These are phyloP conservation scores for Latrodectus elegans DNA, from an alignment of 2,888 invertebrate genomes.

Conservation along the genomic window DNA sequence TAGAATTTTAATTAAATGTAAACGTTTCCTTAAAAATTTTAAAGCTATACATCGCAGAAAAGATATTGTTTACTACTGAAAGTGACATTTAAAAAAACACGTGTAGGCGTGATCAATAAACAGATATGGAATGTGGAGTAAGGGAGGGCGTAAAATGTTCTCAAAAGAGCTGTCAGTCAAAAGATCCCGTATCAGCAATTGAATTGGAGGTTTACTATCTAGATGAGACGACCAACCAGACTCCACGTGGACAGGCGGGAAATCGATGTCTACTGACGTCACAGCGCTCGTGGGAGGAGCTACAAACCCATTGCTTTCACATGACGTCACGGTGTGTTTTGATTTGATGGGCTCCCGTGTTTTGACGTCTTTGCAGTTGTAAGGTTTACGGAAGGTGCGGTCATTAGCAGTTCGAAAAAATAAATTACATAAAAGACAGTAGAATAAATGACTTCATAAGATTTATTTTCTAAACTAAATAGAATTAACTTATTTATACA, in stretches of 20 bases:
- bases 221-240: slow-evolving; percentile 64
- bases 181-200: slow-evolving; percentile 19
- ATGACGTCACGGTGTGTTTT: slow-evolving; percentile 56
- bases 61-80: too few relatives aligned
- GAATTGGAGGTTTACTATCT: slow-evolving; percentile 30
- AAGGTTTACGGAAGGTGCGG: too few relatives aligned
- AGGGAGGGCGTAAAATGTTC: neutral
- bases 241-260: slow-evolving; percentile 64
- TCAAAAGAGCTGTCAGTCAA: neutral
- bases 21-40: too few relatives aligned
- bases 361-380: neutral
- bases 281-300: slow-evolving; percentile 12
- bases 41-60: too few relatives aligned
- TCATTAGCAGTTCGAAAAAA: too few relatives aligned
- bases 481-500: too few relatives aligned
- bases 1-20: too few relatives aligned
- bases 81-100: neutral
- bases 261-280: slow-evolving; percentile 63
- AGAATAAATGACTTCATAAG: neutral
- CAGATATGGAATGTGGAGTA: neutral
- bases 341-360: slow-evolving; percentile 29
- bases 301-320: slow-evolving; percentile 25
- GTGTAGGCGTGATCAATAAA: neutral
- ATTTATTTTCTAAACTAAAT: too few relatives aligned
- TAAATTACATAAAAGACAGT: neutral